phyloP scores from a whole-genome alignment of 2,888 invertebrate genomes.

The Baccha elongata region DNA sequence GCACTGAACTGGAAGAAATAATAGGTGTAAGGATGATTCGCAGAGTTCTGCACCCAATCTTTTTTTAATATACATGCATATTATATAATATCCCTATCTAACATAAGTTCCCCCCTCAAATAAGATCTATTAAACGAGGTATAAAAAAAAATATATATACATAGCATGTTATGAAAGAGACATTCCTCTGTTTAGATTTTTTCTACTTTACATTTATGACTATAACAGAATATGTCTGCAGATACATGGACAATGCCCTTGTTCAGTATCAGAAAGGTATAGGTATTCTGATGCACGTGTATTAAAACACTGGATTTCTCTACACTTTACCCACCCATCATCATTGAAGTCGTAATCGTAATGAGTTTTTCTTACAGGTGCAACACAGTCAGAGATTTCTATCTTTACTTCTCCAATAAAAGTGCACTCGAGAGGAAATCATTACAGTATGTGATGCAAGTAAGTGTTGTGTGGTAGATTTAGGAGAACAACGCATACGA shows the following conservation, averaged over 20 bases:
- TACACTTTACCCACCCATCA: background rate
- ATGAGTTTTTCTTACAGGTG: conserved; percentile 61
- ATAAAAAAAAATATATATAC: background rate
- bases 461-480: too few relatives aligned
- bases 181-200: background rate
- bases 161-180: background rate
- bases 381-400: conserved; percentile 27
- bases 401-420: background rate
- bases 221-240: background rate
- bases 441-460: conserved; percentile 30
- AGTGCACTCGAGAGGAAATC: background rate
- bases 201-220: background rate
- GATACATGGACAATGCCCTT: conserved; percentile 46
- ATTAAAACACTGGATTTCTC: conserved; percentile 44
- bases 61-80: too few relatives aligned
- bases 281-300: conserved; percentile 19
- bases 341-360: conserved; percentile 53
- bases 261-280: conserved; percentile 21
- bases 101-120: background rate
- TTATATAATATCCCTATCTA: too few relatives aligned
- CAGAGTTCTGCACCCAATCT: too few relatives aligned
- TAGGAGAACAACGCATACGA: too few relatives aligned
- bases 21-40: background rate
- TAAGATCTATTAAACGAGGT: conserved; percentile 30
- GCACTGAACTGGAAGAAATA: conserved; percentile 23